These are phyloP conservation scores for Macrotrachela quadricornifera DNA, from an alignment of 1,140 invertebrate species.

Conservation along the genomic window DNA sequence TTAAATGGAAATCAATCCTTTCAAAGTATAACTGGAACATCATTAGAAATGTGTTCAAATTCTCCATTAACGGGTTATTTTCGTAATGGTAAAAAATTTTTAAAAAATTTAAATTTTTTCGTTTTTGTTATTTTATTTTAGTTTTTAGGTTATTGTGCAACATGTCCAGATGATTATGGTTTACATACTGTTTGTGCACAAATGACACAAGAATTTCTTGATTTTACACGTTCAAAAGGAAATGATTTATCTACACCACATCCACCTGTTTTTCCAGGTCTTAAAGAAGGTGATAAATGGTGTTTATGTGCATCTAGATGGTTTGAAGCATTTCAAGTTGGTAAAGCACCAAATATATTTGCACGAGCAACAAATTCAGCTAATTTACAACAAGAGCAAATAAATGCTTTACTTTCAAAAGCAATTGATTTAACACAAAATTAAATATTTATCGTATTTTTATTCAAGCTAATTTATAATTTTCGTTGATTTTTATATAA, in stretches of 20 bases:
- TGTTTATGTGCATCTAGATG: slow-evolving; percentile 5
- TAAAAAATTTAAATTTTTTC: too few species aligned
- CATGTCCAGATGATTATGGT: background rate
- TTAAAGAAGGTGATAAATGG: slow-evolving; percentile 5
- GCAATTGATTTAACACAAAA: too few species aligned
- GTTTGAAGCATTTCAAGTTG: slow-evolving; percentile 4
- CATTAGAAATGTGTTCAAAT: background rate
- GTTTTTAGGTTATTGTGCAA: background rate
- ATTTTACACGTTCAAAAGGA: slow-evolving; percentile 5
- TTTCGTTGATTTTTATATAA: too few species aligned
- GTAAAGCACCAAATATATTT: background rate
- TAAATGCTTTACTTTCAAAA: too few species aligned
- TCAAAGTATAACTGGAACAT: too few species aligned
- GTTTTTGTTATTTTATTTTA: too few species aligned
- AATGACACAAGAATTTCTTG: slow-evolving; percentile 4
- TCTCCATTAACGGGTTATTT: slow-evolving; percentile 3
- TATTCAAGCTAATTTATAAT: too few species aligned
- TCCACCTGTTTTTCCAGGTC: background rate
- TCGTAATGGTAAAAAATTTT: background rate
- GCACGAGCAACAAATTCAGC: background rate
- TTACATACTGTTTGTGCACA: background rate
- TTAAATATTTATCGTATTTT: too few species aligned
- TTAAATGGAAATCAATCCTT: too few species aligned
- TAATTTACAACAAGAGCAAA: too few species aligned
- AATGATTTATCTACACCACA: slow-evolving; percentile 5